Evolutionary conservation across 2,113 vertebrate genomes (phyloP), one percentile per base, ranked within the genome.

Genomic region (Tenebrosternarchus preto): DNA sequence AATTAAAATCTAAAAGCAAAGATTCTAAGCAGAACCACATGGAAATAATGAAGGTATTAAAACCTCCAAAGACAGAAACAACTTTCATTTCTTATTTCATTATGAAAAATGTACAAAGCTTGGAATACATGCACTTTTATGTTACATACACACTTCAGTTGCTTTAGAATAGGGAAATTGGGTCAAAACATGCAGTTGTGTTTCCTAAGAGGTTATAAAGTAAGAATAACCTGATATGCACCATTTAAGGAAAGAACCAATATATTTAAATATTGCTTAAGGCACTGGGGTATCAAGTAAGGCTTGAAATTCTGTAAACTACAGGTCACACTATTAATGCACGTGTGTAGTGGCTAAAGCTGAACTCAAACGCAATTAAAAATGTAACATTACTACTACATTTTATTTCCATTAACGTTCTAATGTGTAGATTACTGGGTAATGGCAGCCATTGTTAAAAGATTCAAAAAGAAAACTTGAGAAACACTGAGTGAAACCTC

Each of bases 401-500:
- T 27, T 16, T 63, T 29, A 63, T 29, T 63, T 27, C 22, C 6
- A 16, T 6, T n/a, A 36, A 68, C 36, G 39, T 36, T 4, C 27
- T 33, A 29, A 66, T 31, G 5, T 60, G 6, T 19, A 27, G 25
- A 12, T 27, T 2, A 25, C 25, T 29, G 25, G 25, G 5, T 27
- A 2, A 7, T 9, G 8, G 31, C 53, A 31, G 46, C 3, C n/a
- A 19, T 0, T 0, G 33, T 36, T 50, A 12, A 50, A 12, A 50
- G 8, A 15, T 50, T 15, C 12, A 59, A 31, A 46, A 57, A 61
- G 68, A 76, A 76, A 24, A 59, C 64, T 63, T 72, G 22, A 55
- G 64, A 72, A 80, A 88, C 87, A 83, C 90, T 82, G 87, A 89
- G 85, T 89, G 89, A 87, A 77, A 88, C 80, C 73, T 64, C 83